A percentile compares a stretch with the other conserved stretches of the same genome.
Conservation (phyloP, 2,888 invertebrate species). For the Archips xylosteana region DNA sequence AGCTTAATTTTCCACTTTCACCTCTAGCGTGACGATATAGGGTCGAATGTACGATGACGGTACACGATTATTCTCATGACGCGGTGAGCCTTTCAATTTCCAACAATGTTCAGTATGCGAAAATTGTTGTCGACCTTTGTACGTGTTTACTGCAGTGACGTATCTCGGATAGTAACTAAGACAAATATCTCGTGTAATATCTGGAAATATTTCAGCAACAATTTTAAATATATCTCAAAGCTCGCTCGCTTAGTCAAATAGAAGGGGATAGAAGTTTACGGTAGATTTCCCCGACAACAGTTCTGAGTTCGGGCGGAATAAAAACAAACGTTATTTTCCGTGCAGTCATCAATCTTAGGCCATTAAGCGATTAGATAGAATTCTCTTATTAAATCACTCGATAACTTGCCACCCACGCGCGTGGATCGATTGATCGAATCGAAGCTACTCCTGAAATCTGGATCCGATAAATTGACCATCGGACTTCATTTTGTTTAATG, state of each 20-base stretch:
- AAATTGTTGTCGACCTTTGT: constrained; percentile 74
- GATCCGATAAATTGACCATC: constrained; percentile 54
- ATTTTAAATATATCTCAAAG: background rate
- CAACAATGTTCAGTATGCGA: constrained; percentile 74
- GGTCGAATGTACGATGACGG: constrained; percentile 47
- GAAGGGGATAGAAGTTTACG: constrained; percentile 29
- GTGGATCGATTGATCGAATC: constrained; percentile 55
- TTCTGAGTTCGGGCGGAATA: constrained; percentile 49
- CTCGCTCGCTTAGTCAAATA: background rate
- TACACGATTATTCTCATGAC: constrained; percentile 52
- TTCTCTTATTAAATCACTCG: constrained; percentile 63
- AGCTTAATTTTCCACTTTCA: constrained; percentile 4
- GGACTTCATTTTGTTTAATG: constrained; percentile 55
- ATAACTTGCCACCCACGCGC: constrained; percentile 69
- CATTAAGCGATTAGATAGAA: constrained; percentile 79
- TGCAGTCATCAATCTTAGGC: constrained; percentile 72
- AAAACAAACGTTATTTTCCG: constrained; percentile 64
- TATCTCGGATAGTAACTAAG: constrained; percentile 33
- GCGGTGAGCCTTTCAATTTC: constrained; percentile 71
- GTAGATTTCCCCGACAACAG: constrained; percentile 48
- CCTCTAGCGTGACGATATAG: constrained; percentile 37
- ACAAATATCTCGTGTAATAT: constrained; percentile 5
- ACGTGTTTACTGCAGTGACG: constrained; percentile 62
- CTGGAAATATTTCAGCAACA: background rate
- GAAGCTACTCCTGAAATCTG: constrained; percentile 54